These are phyloP conservation scores for Tolmerus cingulatus DNA, from an alignment of 2,888 invertebrate species.

Conservation along the genomic window DNA sequence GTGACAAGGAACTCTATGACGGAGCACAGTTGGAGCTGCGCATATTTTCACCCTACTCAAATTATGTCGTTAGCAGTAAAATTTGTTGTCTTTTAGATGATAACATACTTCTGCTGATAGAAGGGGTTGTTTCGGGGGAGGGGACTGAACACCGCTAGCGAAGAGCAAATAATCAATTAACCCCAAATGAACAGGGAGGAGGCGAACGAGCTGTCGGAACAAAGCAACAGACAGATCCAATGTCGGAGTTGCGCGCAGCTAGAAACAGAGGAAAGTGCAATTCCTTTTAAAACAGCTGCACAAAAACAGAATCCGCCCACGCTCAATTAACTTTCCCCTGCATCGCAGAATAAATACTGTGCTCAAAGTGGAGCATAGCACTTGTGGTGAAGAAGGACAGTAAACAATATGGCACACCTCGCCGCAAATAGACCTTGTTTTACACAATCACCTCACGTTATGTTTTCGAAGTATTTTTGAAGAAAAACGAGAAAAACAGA, in stretches of 20 bases:
- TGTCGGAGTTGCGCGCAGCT: neutral
- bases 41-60: constrained; percentile 2
- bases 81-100: neutral
- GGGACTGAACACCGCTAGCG: neutral
- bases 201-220: neutral
- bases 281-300: neutral
- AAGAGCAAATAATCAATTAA: constrained; percentile 30
- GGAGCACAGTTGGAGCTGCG: neutral
- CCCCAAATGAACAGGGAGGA: constrained; percentile 15
- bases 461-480: neutral
- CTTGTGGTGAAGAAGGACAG: neutral
- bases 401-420: neutral
- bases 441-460: neutral
- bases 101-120: neutral
- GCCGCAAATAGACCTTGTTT: neutral
- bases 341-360: neutral
- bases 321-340: neutral
- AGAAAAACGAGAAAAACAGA: too few species aligned
- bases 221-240: neutral
- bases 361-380: neutral
- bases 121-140: neutral
- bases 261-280: neutral
- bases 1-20: neutral
- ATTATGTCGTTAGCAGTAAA: neutral
- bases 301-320: constrained; percentile 3